Conservation (phyloP, 2,888 invertebrate genomes). For the Agrotis clavis region DNA sequence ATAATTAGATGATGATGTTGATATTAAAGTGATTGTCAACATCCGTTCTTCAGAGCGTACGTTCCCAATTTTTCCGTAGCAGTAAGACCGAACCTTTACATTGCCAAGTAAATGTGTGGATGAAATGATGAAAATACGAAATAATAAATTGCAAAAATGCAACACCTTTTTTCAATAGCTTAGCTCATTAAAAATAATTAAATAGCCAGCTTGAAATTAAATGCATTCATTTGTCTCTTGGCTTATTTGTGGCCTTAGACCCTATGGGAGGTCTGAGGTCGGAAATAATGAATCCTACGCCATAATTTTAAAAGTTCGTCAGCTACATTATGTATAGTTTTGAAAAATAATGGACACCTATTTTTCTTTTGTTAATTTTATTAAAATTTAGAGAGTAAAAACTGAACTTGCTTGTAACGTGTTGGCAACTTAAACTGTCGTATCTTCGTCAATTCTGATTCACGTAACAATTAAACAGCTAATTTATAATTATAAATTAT, state of each 20-base stretch:
- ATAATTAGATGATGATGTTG: too few species aligned
- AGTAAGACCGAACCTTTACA: not conserved
- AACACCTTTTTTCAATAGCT: not conserved
- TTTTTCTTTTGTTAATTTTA: too few species aligned
- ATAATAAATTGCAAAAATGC: conserved; percentile 29
- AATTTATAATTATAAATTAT: too few species aligned
- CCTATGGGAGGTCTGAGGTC: too few species aligned
- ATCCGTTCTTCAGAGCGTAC: not conserved
- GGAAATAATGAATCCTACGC: not conserved
- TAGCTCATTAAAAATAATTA: conserved; percentile 15
- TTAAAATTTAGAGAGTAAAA: too few species aligned
- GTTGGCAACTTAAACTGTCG: too few species aligned
- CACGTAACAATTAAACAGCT: too few species aligned
- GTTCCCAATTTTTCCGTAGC: not conserved
- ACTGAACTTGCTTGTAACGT: too few species aligned
- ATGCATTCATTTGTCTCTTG: conserved; percentile 13
- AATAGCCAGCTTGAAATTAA: not conserved
- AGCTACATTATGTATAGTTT: too few species aligned
- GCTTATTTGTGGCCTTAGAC: conserved; percentile 1
- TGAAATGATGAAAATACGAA: conserved; percentile 4
- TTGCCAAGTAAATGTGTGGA: conserved; percentile 37
- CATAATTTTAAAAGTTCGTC: conserved; percentile 9
- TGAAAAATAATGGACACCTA: too few species aligned
- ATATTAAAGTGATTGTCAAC: not conserved
- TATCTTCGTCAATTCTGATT: too few species aligned